Percentiles rank a stretch among this genome's conserved stretches.
Conservation (phyloP, 2,797 vertebrate species). For the Lagorchestes hirsutus region DNA sequence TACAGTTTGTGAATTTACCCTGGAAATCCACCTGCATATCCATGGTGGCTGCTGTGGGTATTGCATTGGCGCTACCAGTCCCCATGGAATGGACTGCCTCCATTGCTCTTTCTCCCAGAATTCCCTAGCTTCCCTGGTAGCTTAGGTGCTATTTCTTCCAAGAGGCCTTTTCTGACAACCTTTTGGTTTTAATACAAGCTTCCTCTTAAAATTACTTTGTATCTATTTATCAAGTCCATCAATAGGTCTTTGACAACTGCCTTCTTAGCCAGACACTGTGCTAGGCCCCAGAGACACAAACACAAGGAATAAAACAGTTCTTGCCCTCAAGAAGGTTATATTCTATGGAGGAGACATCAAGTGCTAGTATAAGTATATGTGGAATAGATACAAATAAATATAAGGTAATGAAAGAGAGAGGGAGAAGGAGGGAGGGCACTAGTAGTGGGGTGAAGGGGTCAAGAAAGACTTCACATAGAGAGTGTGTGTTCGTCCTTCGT, state of each 20-base stretch:
- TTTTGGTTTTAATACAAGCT: not conserved
- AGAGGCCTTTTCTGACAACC: not conserved
- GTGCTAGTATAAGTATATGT: not conserved
- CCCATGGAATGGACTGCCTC: not conserved
- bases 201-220: not conserved
- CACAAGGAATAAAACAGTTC: not conserved
- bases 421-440: slow-evolving; percentile 16
- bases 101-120: not conserved
- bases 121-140: not conserved
- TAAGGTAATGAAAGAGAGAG: not conserved
- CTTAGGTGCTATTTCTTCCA: not conserved
- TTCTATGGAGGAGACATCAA: not conserved
- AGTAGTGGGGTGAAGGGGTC: slow-evolving; percentile 32
- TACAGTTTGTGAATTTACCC: too few relatives aligned
- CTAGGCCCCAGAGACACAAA: not conserved
- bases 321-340: not conserved
- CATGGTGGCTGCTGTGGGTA: too few relatives aligned
- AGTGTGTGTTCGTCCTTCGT: too few relatives aligned
- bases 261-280: not conserved
- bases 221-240: not conserved
- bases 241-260: not conserved
- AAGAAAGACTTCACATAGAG: not conserved
- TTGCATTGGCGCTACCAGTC: not conserved
- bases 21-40: too few relatives aligned
- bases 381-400: not conserved